Conservation (phyloP, 1,140 invertebrate genomes). For the Drosophila lini region DNA sequence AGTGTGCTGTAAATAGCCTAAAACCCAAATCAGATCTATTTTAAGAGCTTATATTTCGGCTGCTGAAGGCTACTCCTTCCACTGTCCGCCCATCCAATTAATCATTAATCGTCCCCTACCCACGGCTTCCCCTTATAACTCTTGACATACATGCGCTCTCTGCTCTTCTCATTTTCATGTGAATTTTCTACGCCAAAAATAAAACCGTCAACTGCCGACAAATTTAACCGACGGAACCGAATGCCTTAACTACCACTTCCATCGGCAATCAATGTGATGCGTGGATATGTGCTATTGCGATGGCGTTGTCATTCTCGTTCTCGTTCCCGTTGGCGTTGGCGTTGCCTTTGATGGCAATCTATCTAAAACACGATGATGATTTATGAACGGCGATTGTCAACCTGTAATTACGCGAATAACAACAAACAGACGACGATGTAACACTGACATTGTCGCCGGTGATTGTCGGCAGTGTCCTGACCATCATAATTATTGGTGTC, state of each 20-base stretch:
- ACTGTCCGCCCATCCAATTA: conserved; percentile 15
- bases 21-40: background rate
- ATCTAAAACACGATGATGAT: conserved; percentile 72
- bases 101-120: conserved; percentile 17
- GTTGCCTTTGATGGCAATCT: conserved; percentile 59
- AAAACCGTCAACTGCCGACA: conserved; percentile 63
- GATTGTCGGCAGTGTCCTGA: conserved; percentile 82
- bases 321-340: background rate
- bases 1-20: background rate
- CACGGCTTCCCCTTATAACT: conserved; percentile 1
- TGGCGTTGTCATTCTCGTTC: conserved; percentile 9
- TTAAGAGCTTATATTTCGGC: too few species aligned
- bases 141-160: conserved; percentile 7
- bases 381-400: conserved; percentile 68
- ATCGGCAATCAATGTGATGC: conserved; percentile 41
- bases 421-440: conserved; percentile 77
- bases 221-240: conserved; percentile 29
- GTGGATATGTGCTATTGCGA: conserved; percentile 38
- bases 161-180: conserved; percentile 26
- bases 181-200: conserved; percentile 52
- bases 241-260: conserved; percentile 29
- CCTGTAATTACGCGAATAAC: conserved; percentile 72
- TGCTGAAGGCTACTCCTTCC: background rate
- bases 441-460: conserved; percentile 79
- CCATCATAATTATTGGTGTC: conserved; percentile 82